phyloP scores from a whole-genome alignment of 1,140 invertebrate species.

The Gryon sp. region DNA sequence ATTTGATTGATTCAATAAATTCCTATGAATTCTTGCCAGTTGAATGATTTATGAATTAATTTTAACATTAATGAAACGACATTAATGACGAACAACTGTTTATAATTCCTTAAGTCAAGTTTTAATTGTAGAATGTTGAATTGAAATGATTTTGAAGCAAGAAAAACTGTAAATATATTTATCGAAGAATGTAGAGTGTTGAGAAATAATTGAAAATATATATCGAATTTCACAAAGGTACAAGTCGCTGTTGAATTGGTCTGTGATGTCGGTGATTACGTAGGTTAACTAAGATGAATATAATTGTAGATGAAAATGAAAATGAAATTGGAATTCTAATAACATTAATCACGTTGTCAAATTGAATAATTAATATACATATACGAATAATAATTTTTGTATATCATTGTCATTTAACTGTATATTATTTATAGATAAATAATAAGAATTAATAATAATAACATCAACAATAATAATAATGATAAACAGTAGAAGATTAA shows the following conservation, averaged over 20 bases:
- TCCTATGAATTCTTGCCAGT: slow-evolving; percentile 20
- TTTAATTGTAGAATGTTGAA: no score
- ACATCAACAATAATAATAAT: no score
- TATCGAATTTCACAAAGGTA: slow-evolving; percentile 55
- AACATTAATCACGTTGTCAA: slow-evolving; percentile 3
- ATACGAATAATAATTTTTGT: no score
- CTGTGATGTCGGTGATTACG: slow-evolving; percentile 58
- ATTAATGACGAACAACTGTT: no score
- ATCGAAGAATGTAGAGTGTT: slow-evolving; percentile 22
- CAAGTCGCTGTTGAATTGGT: slow-evolving; percentile 58
- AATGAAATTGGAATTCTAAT: slow-evolving; percentile 5
- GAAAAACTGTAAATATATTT: slow-evolving; percentile 41
- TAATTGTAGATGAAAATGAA: no score
- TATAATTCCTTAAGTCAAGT: no score
- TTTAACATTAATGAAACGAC: no score
- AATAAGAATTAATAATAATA: no score
- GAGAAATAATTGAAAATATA: slow-evolving; percentile 40
- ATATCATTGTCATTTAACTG: no score
- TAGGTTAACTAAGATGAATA: slow-evolving; percentile 40
- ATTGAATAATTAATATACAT: slow-evolving; percentile 7
- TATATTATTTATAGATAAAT: no score
- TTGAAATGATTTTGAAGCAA: no score
- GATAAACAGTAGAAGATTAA: no score
- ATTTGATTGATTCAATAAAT: neutral
- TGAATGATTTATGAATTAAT: neutral